Conservation (phyloP, 2,797 vertebrate genomes). For the Chromis chromis region DNA sequence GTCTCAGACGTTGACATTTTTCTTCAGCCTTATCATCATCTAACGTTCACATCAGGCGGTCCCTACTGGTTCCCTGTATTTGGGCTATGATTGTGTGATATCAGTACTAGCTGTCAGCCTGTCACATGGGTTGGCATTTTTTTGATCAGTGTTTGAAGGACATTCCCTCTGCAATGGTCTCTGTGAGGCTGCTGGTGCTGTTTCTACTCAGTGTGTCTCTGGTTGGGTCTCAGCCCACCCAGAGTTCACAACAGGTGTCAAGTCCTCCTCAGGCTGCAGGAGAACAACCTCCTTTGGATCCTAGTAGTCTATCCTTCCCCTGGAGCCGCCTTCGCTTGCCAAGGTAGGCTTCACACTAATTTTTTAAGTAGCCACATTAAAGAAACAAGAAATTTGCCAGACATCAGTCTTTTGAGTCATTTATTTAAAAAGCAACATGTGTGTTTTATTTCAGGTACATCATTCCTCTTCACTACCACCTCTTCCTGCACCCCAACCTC, state of each 20-base stretch:
- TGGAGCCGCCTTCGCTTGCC: conserved; percentile 83
- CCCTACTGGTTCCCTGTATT: background rate
- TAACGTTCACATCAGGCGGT: background rate
- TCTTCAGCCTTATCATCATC: background rate
- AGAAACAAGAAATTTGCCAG: background rate
- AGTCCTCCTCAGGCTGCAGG: conserved; percentile 45
- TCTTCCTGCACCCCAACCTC: conserved; percentile 85
- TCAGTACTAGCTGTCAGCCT: conserved; percentile 18
- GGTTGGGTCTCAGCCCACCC: conserved; percentile 49
- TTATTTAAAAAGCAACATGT: conserved; percentile 7
- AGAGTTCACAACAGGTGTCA: conserved; percentile 47
- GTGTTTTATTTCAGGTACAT: conserved; percentile 79
- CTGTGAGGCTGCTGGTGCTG: conserved; percentile 60
- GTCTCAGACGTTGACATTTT: background rate
- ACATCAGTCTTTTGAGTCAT: background rate
- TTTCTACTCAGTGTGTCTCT: conserved; percentile 53
- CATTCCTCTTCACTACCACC: conserved; percentile 82
- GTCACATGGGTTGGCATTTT: conserved; percentile 5
- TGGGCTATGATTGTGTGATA: conserved; percentile 37
- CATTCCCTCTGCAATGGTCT: conserved; percentile 60
- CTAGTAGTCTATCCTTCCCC: conserved; percentile 82
- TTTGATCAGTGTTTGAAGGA: conserved; percentile 8
- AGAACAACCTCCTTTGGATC: conserved; percentile 64
- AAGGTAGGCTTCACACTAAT: conserved; percentile 47
- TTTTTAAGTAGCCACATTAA: background rate